Conservation (phyloP, 2,113 vertebrate genomes). For the Oxyura jamaicensis region DNA sequence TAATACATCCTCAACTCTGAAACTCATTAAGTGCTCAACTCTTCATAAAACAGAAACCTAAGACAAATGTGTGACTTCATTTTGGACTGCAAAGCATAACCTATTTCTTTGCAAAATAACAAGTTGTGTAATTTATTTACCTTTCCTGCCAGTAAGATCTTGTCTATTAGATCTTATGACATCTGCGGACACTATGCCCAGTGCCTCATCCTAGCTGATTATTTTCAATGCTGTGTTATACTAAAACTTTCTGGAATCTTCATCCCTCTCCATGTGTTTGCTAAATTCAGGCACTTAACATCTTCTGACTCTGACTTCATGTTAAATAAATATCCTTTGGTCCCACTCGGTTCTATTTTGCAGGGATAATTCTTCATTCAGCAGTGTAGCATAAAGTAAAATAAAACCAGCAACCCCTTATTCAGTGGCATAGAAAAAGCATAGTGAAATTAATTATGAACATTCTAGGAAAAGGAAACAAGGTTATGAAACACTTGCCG, state of each 20-base stretch:
- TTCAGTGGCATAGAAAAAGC: conserved; percentile 4
- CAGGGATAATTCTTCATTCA: not conserved
- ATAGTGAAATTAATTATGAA: conserved; percentile 35
- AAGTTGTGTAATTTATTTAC: not conserved
- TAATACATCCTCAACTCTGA: not conserved
- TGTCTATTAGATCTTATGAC: not conserved
- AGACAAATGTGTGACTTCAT: not conserved
- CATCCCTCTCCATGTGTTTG: not conserved
- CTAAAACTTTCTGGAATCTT: conserved; percentile 21
- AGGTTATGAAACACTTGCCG: conserved; percentile 58
- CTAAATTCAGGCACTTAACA: conserved; percentile 4
- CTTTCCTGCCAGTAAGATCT: not conserved
- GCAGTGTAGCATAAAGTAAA: not conserved
- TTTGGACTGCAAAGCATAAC: not conserved
- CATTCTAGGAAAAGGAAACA: conserved; percentile 61
- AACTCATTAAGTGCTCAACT: not conserved
- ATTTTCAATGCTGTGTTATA: conserved; percentile 6
- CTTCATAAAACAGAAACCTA: not conserved
- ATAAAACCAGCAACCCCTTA: not conserved
- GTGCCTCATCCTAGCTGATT: not conserved
- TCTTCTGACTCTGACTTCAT: not conserved
- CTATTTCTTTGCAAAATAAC: not conserved
- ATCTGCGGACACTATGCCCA: not conserved
- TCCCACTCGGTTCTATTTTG: not conserved
- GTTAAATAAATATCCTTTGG: conserved; percentile 8